Evolutionary conservation across 1,140 invertebrate species (phyloP), one percentile per base, ranked within the genome.

Genomic region (Drosophila fuyamai): DNA sequence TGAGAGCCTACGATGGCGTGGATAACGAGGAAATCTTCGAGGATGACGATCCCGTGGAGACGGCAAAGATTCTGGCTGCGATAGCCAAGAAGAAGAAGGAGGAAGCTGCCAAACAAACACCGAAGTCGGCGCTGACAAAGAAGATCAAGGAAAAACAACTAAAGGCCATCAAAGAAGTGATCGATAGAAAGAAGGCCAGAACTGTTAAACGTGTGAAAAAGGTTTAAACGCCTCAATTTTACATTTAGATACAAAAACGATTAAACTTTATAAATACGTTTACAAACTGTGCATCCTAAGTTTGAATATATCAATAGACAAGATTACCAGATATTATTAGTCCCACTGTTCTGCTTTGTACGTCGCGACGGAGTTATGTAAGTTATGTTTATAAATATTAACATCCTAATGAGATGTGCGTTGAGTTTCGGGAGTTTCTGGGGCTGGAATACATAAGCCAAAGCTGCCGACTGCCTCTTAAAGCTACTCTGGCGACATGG

Each of bases 1-100:
- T 95, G 76, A 93, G 94, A 58, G 95, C 95, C 1, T 97, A 97
- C 81, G 90, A 94, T 12, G 76, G 94, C 2, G 94, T 95, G 82
- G 91, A 92, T 4, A 79, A 94, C 91, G 62, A 94, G 89, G 81
- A 94, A 92, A 66, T 94, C 68, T 81, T 92, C 81, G 70, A 86
- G 63, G 92, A 94, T 79, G 93, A 94, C 36, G 93, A 95, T 82
- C 89, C 93, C 12, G 36, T 94, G 29, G 91, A 94, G 44, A 93
- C 93, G 59, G 93, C 93, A 16, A 90, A 81, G 44, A 47, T 90
- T 7, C 40, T 92, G 13, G 76, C 90, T 2, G 65, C 80, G 38
- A 81, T 92, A 61, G 83, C 86, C 14, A 85, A 91, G 44, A 82
- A 90, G 60, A 79, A 79, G 51, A 47, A 61, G 18, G 46, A 70